phyloP scores from a whole-genome alignment of 2,797 vertebrate species.

The Echeneis naucrates region DNA sequence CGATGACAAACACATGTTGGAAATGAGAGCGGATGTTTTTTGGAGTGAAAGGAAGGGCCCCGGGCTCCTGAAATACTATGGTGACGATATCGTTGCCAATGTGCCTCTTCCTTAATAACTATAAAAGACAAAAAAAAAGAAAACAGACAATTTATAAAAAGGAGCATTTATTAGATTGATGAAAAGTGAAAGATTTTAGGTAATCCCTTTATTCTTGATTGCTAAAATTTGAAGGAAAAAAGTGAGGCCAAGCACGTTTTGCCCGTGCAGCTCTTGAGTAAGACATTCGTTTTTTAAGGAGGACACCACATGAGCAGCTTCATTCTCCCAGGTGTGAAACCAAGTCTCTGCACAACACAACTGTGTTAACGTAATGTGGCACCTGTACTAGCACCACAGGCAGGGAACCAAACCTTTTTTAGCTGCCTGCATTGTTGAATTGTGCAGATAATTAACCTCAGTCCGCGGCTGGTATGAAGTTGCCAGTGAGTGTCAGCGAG shows the following conservation, averaged over 20 bases:
- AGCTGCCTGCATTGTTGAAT: conserved; percentile 43
- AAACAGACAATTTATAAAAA: not conserved
- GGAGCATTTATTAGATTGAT: not conserved
- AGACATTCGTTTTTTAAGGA: not conserved
- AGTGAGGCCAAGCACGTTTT: not conserved
- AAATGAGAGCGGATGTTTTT: conserved; percentile 99
- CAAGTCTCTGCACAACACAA: conserved; percentile 4
- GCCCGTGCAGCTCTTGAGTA: not conserved
- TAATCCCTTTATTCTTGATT: not conserved
- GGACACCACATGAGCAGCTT: not conserved
- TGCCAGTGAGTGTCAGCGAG: conserved; percentile 46
- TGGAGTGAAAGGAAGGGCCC: conserved; percentile 96
- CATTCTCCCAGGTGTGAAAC: not conserved
- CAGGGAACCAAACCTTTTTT: not conserved
- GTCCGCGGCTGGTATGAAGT: conserved; percentile 36
- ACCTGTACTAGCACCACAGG: not conserved
- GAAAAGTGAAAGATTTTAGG: not conserved
- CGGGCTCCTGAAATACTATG: conserved; percentile 98
- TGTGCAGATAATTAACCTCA: conserved; percentile 59
- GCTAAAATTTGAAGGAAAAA: not conserved
- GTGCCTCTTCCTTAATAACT: conserved; percentile 97
- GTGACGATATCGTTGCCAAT: conserved; percentile 99
- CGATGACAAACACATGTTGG: conserved; percentile 98
- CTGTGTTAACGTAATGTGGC: not conserved
- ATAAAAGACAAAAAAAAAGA: conserved; percentile 10